Conservation (phyloP, 2,113 vertebrate genomes). For the Hoplias malabaricus region DNA sequence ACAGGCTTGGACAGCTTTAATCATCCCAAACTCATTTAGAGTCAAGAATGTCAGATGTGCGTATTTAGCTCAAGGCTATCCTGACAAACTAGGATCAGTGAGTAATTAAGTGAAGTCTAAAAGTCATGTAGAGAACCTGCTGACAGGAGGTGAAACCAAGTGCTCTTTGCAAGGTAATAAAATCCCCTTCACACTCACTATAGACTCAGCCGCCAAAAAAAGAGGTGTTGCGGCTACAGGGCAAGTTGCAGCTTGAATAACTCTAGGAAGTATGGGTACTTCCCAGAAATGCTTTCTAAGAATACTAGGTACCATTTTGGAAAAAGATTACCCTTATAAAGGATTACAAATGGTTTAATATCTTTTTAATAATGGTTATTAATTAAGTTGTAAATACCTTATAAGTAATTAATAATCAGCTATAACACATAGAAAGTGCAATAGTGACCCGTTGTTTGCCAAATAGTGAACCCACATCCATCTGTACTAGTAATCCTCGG, state of each 20-base stretch:
- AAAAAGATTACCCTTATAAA: no score
- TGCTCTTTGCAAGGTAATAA: neutral
- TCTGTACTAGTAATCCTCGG: no score
- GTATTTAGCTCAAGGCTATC: neutral
- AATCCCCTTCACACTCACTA: neutral
- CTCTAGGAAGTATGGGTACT: no score
- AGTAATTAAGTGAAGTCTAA: conserved; percentile 10
- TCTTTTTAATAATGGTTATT: no score
- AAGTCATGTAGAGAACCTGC: conserved; percentile 4
- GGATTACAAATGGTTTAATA: no score
- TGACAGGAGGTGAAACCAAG: neutral
- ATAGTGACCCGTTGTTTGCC: no score
- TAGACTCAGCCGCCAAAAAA: neutral
- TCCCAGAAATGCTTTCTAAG: no score
- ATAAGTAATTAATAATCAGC: no score
- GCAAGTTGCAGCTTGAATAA: neutral
- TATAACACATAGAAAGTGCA: no score
- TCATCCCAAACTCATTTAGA: neutral
- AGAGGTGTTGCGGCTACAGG: neutral
- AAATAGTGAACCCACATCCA: no score
- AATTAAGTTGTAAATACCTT: no score
- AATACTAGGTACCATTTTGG: no score
- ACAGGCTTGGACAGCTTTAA: conserved; percentile 14
- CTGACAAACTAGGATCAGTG: neutral
- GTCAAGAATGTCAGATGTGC: neutral